Percentiles rank a stretch among this genome's conserved stretches.
phyloP scores from a whole-genome alignment of 1,140 invertebrate species.

The Temnothorax nylanderi region DNA sequence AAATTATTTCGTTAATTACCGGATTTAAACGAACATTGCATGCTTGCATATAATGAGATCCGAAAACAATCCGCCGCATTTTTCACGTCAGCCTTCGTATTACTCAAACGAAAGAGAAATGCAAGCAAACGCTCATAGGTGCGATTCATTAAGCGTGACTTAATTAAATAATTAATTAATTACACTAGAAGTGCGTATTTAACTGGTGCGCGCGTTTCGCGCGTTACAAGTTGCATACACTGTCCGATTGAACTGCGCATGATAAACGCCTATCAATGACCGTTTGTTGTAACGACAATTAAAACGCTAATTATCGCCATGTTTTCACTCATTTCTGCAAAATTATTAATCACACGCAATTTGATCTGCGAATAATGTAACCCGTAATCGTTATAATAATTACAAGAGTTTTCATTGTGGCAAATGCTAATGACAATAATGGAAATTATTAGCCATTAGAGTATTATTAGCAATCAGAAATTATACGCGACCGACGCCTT shows the following conservation, averaged over 20 bases:
- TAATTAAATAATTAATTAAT: constrained; percentile 32
- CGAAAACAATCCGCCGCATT: background rate
- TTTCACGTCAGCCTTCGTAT: background rate
- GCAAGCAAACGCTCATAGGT: background rate
- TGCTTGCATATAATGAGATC: background rate
- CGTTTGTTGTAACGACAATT: constrained; percentile 7
- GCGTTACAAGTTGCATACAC: constrained; percentile 1
- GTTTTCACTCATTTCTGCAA: background rate
- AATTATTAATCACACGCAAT: background rate
- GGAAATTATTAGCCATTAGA: background rate
- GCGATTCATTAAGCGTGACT: constrained; percentile 8
- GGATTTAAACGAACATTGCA: background rate
- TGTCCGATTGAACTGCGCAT: background rate
- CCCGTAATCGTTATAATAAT: background rate
- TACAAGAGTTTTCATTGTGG: background rate
- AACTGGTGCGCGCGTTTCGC: background rate
- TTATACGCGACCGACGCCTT: background rate
- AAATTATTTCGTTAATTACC: background rate
- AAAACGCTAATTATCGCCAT: background rate
- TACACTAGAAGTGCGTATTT: background rate
- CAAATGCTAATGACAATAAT: background rate
- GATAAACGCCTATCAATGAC: background rate
- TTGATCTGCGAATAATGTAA: constrained; percentile 5
- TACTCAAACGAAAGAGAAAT: background rate
- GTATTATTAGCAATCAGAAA: background rate